Conservation (phyloP, 2,888 invertebrate species). For the Phengaris alcon region DNA sequence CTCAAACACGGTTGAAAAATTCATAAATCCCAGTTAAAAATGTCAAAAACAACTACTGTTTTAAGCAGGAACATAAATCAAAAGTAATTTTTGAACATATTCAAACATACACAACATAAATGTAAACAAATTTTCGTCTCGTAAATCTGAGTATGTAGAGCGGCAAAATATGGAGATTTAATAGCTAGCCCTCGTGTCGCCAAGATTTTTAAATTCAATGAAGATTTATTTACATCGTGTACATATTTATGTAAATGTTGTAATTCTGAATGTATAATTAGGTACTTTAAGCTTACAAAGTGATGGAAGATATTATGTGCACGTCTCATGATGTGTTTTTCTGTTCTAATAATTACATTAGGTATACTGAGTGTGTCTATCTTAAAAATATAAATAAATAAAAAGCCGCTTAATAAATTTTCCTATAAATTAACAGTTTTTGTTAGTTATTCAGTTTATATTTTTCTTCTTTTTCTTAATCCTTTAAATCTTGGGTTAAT, state of each 20-base stretch:
- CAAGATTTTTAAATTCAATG: constrained; percentile 28
- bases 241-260: constrained; percentile 6
- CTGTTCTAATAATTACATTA: too few relatives aligned
- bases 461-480: too few relatives aligned
- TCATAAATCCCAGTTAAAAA: constrained; percentile 4
- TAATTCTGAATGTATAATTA: constrained; percentile 13
- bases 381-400: too few relatives aligned
- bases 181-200: constrained; percentile 23
- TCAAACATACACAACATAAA: background rate
- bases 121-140: background rate
- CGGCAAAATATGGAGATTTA: constrained; percentile 22
- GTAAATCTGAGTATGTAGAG: constrained; percentile 9
- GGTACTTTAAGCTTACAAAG: background rate
- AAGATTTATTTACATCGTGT: constrained; percentile 20
- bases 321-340: background rate
- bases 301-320: background rate
- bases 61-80: background rate
- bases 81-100: constrained; percentile 6
- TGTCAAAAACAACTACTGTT: background rate
- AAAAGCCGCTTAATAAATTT: too few relatives aligned
- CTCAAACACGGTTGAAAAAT: background rate
- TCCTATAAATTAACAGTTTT: too few relatives aligned
- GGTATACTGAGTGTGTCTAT: too few relatives aligned
- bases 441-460: too few relatives aligned
- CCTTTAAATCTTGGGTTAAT: too few relatives aligned